A percentile compares a stretch with the other conserved stretches of the same genome.
phyloP scores from a whole-genome alignment of 2,797 vertebrate species.

The Silurus aristotelis region DNA sequence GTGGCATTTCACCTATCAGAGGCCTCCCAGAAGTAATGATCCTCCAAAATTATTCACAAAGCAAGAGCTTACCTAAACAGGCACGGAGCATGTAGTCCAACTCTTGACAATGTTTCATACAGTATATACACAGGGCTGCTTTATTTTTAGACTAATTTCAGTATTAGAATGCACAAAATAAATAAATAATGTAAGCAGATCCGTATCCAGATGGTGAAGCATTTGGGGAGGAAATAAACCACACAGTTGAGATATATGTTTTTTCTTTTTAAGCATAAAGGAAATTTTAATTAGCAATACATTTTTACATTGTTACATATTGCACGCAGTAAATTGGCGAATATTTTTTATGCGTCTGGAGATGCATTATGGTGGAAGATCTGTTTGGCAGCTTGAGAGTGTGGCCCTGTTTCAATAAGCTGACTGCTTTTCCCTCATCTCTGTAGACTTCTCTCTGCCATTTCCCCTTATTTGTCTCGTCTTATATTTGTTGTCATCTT shows the following conservation, averaged over 20 bases:
- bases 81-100: background rate
- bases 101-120: background rate
- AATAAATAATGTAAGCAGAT: background rate
- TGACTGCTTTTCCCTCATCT: background rate
- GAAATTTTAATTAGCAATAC: constrained; percentile 51
- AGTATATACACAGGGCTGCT: background rate
- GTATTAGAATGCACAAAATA: constrained; percentile 11
- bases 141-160: constrained; percentile 23
- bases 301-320: constrained; percentile 43
- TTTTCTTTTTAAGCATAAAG: constrained; percentile 35
- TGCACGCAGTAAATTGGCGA: constrained; percentile 2
- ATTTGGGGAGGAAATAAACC: constrained; percentile 40
- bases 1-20: background rate
- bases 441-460: background rate
- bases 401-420: constrained; percentile 8
- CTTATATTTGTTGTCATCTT: background rate
- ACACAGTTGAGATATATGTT: background rate
- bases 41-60: background rate
- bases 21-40: background rate
- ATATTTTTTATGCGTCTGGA: constrained; percentile 9
- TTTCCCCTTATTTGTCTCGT: constrained; percentile 15
- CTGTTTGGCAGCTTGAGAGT: constrained; percentile 10
- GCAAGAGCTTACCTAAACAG: background rate
- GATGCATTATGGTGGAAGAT: background rate
- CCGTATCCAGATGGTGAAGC: constrained; percentile 32